These are phyloP conservation scores for Catagonus wagneri DNA, from an alignment of 2,113 vertebrate genomes.

Conservation along the genomic window DNA sequence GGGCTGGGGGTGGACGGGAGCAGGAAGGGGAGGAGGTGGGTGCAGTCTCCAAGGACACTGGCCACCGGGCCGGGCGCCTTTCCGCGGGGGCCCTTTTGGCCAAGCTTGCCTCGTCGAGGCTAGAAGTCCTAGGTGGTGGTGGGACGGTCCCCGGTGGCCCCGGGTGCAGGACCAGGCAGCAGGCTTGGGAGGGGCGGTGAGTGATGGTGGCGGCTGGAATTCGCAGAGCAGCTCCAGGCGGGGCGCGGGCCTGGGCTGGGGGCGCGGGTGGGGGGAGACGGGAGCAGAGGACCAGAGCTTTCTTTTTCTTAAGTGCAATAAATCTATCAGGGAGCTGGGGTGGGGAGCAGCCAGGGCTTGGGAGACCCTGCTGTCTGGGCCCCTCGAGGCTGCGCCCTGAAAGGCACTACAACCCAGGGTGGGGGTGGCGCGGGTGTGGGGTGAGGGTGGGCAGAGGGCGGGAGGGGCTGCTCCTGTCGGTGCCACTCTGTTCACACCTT, in stretches of 20 bases:
- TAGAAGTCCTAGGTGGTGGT: not conserved
- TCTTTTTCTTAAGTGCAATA: conserved; percentile 87
- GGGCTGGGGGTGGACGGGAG: not conserved
- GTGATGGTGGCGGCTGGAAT: not conserved
- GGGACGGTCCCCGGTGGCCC: not conserved
- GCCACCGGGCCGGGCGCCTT: not conserved
- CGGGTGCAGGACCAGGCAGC: not conserved
- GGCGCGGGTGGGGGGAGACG: not conserved
- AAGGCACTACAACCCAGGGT: conserved; percentile 63
- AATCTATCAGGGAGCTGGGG: conserved; percentile 85
- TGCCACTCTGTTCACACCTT: conserved; percentile 81
- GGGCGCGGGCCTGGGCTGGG: not conserved
- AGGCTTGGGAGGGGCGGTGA: not conserved
- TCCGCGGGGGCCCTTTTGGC: not conserved
- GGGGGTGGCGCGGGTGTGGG: not conserved
- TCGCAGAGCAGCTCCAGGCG: not conserved
- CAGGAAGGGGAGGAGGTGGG: not conserved
- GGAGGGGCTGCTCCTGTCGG: conserved; percentile 33
- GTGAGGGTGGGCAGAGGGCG: not conserved
- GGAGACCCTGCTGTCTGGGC: conserved; percentile 51
- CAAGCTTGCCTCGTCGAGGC: not conserved
- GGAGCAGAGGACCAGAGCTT: conserved; percentile 67
- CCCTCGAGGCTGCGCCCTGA: conserved; percentile 59
- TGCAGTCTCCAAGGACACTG: not conserved
- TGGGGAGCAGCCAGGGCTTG: not conserved